Base-by-base conservation (phyloP, 2,888 invertebrate species). In the Halictus quadricinctus region DNA sequence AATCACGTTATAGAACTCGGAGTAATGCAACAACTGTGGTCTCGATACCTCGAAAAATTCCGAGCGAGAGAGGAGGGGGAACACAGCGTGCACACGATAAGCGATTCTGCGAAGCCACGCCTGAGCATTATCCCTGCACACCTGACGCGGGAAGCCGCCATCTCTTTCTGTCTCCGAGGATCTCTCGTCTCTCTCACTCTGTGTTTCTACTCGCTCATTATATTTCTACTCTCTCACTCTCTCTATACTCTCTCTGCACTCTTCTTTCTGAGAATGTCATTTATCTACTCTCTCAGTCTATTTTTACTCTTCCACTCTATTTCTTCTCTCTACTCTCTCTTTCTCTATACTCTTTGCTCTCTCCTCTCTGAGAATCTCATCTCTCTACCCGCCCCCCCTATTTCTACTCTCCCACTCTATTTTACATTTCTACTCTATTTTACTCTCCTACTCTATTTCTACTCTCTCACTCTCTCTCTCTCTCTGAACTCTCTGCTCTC, bases 51-150 rank as follows among this genome's bases (percentile, higher is more conserved):
- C 54, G 54, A 54, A 54, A 54, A 54, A 54, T 54, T 21, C 21
- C 54, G 21, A 21, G 21, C 2, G 21, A 21, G 4, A 21, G 21
- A 21, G 64, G 29, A 21, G 36, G 18, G 69, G 21, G 69, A 10
- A 69, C n/a, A 21, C n/a, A 15, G 76, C 15, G 29, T 18, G 41
- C 10, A 21, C 69, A 21, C 69, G 76, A 41, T 69, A 77, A 77
- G 69, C 36, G 76, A n/a, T 76, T 76, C 76, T 41, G 15, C 66
- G 69, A 50, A 69, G 50, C 48, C 76, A 69, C 76, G 69, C 69
- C 50, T 69, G 76, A 41, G 29, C 50, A 77, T 77, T 77, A 50
- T 50, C 50, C 50, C 76, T 66, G 48, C 1, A 76, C 76, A 76
- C 66, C 76, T 76, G 76, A 76, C 36, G 76, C 48, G 48, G n/a